Base-by-base conservation (phyloP, 2,888 invertebrate species). In the Lutraria lutraria region DNA sequence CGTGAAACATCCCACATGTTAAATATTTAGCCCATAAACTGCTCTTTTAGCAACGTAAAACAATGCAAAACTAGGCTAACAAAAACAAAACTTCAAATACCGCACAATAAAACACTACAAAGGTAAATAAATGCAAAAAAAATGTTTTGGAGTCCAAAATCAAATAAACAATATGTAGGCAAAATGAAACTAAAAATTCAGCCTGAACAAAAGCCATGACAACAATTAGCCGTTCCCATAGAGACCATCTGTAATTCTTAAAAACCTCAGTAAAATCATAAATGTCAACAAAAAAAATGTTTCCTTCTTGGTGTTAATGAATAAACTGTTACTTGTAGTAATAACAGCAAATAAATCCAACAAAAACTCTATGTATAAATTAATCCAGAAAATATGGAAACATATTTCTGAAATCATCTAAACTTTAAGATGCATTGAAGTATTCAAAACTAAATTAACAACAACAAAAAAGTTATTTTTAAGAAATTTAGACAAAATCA, bases 161-260 rank as follows among this genome's bases (percentile, higher is more conserved):
- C 4, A 68, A 76, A 6, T 4, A 76, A 76, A 76, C 76, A 76
- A 76, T 76, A 31, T 76, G 15, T 19, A 76, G 76, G 76, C 76
- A 76, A 76, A 56, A 76, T 21, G 34, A 25, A 76, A 76, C 76
- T 76, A 76, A 76, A 76, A 31, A 34, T 76, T 76, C 76, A 31
- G 31, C 31, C 34, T 21, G 31, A 34, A n/a, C 19, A 76, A 76
- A 76, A 76, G 76, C 76, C 21, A 76, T 34, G 31, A 76, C 76
- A 76, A 76, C 34, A 76, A 76, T 3, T 34, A 76, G 76, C 76
- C 31, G 19, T 31, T 76, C 34, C 76, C 34, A 34, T 76, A 34
- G 76, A 76, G 34, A 76, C 76, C 76, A 76, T 76, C 76, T 76
- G 76, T 31, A n/a, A 21, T 63, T 63, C 76, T 31, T 31, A 31